phyloP scores from a whole-genome alignment of 2,797 vertebrate genomes.

The Fistularia commersonii region DNA sequence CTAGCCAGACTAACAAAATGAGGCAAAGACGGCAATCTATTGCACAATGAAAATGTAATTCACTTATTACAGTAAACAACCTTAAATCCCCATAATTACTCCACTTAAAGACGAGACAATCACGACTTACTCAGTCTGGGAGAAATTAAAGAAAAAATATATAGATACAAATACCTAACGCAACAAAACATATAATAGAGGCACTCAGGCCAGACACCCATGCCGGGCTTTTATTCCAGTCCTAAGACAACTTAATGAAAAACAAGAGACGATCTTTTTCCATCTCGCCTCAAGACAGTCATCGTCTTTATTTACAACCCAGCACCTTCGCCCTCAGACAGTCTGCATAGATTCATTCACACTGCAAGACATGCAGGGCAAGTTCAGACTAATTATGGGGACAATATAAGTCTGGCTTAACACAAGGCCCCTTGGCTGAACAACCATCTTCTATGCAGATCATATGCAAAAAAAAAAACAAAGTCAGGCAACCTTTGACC shows the following conservation, averaged over 20 bases:
- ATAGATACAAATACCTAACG: not conserved
- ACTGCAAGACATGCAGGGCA: slow-evolving; percentile 23
- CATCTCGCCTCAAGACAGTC: slow-evolving; percentile 37
- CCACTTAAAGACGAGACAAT: too few relatives aligned
- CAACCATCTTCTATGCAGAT: slow-evolving; percentile 56
- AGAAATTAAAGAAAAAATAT: not conserved
- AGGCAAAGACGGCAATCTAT: too few relatives aligned
- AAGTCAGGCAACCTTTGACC: slow-evolving; percentile 39
- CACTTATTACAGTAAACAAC: too few relatives aligned
- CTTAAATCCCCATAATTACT: too few relatives aligned
- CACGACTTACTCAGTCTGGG: too few relatives aligned
- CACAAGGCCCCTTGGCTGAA: slow-evolving; percentile 37
- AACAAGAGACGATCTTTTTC: slow-evolving; percentile 40
- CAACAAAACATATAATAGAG: slow-evolving; percentile 4
- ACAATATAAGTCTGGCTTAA: slow-evolving; percentile 27
- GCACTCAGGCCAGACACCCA: slow-evolving; percentile 41
- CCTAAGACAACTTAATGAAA: slow-evolving; percentile 46
- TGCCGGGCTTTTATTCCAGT: slow-evolving; percentile 3
- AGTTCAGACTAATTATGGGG: slow-evolving; percentile 61
- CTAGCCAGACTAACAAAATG: too few relatives aligned
- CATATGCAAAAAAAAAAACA: slow-evolving; percentile 26
- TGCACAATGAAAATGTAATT: too few relatives aligned
- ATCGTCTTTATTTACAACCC: slow-evolving; percentile 51
- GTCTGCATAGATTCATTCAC: slow-evolving; percentile 50
- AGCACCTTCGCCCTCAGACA: slow-evolving; percentile 34